These are phyloP conservation scores for Serilophus lunatus DNA, from an alignment of 2,113 vertebrate species.

Conservation along the genomic window DNA sequence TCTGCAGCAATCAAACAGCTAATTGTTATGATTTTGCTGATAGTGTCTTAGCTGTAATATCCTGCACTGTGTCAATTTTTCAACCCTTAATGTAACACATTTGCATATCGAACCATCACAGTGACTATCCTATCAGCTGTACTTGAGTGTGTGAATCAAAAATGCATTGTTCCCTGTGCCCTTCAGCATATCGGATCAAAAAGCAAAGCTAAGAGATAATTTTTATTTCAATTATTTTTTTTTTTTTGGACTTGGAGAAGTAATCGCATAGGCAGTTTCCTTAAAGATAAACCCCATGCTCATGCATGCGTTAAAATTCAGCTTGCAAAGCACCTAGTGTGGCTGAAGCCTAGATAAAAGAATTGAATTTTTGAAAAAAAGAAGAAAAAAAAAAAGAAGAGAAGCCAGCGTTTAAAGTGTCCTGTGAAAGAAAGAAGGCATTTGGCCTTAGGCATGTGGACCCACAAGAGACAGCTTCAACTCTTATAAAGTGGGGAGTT, in stretches of 20 bases:
- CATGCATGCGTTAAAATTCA: constrained; percentile 56
- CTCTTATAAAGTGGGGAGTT: constrained; percentile 77
- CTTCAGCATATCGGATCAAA: constrained; percentile 55
- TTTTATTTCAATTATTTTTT: constrained; percentile 30
- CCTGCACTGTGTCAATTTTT: constrained; percentile 77
- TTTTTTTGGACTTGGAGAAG: background rate
- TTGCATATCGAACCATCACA: constrained; percentile 78
- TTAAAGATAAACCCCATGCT: constrained; percentile 24
- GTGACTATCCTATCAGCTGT: constrained; percentile 76
- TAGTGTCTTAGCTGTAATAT: constrained; percentile 64
- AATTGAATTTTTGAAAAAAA: constrained; percentile 44
- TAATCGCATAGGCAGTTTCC: background rate
- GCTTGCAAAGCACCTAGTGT: constrained; percentile 26
- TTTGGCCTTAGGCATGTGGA: constrained; percentile 73
- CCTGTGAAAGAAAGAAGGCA: constrained; percentile 64
- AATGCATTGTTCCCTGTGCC: constrained; percentile 73
- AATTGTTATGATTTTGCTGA: constrained; percentile 67
- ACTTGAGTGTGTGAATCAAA: constrained; percentile 73
- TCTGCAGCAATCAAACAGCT: constrained; percentile 66
- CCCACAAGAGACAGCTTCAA: constrained; percentile 61
- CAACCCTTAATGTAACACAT: constrained; percentile 75
- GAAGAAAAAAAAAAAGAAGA: background rate
- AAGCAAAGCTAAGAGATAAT: constrained; percentile 28
- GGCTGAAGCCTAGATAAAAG: constrained; percentile 54
- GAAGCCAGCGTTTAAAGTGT: constrained; percentile 43